Evolutionary conservation across 2,888 invertebrate genomes (phyloP), one percentile per base, ranked within the genome.

Genomic region (Scaptomyza flava): DNA sequence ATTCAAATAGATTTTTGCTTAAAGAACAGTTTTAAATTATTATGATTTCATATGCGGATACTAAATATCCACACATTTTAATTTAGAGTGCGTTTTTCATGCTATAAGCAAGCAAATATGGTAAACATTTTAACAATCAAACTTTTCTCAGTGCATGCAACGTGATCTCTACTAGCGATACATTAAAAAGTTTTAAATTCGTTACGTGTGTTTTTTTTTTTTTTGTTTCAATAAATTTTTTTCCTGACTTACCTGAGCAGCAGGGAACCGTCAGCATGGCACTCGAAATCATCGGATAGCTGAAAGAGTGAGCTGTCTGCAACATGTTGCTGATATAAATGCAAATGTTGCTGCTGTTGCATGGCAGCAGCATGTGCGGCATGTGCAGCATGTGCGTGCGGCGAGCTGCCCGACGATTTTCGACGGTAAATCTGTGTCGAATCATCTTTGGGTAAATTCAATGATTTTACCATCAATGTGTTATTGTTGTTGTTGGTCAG

Each of bases 191-290:
- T n/a, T 14, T n/a, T n/a, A 11, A 27, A 3, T 2, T 23, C 6
- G 3, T 20, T 48, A 17, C 12, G 6, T 12, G 12, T 8, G 36
- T 1, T n/a, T 36, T 14, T 30, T 11, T 1, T n/a, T 36, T 14
- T 30, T 11, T 20, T 42, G 30, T 43, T 2, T 7, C 6, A 2
- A 14, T 7, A 7, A 7, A 11, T 20, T 20, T 6, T 27, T 14
- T 27, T 20, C 14, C 3, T 7, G 41, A 17, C 17, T 41, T 11
- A 95, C 95, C 95, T 94, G 30, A 95, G 92, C 20, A 94, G 93
- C 12, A 94, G 91, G 6, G 93, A 93, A 12, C 95, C 95, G 89
- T 95, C 93, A 4, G 93, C 91, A 72, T 93, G 92, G 42, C 93
- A 91, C 79, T 94, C 93, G 23, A 93, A 92, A 17, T 93, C 93